Evolutionary conservation across 2,113 vertebrate genomes (phyloP).

Genomic region (Ctenodactylus gundi): DNA sequence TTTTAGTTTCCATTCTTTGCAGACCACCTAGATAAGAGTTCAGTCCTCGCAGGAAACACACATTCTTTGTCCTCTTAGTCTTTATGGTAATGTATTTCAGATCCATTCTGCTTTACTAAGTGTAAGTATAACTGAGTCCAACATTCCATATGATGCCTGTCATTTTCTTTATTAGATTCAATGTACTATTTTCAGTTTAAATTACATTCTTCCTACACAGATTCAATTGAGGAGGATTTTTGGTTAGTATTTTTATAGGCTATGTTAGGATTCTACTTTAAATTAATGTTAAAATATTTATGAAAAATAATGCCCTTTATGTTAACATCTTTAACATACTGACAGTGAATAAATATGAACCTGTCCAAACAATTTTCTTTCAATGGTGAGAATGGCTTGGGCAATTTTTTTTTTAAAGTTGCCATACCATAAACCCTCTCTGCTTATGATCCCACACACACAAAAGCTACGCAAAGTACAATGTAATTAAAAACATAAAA

Average conservation of each 20-base stretch:
- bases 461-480: neutral
- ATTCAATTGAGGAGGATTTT: neutral
- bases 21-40: neutral
- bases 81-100: neutral
- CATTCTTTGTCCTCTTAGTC: neutral
- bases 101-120: neutral
- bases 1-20: constrained; percentile 7
- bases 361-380: neutral
- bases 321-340: neutral
- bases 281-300: neutral
- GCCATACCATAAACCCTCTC: neutral
- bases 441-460: neutral
- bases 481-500: neutral
- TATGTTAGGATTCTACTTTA: constrained; percentile 6
- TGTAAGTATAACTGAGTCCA: neutral
- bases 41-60: neutral
- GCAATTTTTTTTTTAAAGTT: constrained; percentile 4
- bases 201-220: neutral
- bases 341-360: neutral
- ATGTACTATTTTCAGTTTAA: neutral
- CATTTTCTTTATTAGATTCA: constrained; percentile 1
- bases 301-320: neutral
- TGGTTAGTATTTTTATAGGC: neutral
- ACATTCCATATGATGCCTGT: neutral
- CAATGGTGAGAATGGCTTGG: neutral